These are phyloP conservation scores for Patiria pectinifera DNA, from an alignment of 53 echinoderm and acorn worm species.

Conservation along the genomic window DNA sequence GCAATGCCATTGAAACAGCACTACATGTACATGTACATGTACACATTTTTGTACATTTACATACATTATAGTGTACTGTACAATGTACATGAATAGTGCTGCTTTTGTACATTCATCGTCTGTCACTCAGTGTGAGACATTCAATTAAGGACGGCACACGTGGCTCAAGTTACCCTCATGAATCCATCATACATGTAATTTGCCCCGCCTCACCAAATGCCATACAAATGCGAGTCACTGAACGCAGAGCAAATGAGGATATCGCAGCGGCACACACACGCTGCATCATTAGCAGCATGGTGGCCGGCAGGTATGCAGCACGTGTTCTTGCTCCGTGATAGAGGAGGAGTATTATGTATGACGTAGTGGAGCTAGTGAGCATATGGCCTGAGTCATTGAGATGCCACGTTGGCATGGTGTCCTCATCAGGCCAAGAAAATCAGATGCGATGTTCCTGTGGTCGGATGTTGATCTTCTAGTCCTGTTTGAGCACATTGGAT, in stretches of 20 bases:
- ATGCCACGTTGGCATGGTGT: neutral
- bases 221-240: neutral
- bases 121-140: neutral
- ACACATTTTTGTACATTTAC: neutral
- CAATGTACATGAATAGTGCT: neutral
- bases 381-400: slow-evolving; percentile 19
- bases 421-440: neutral
- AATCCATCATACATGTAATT: neutral
- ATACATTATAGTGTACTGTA: neutral
- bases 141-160: neutral
- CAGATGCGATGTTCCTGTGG: neutral
- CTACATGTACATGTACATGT: slow-evolving; percentile 28
- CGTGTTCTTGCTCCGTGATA: neutral
- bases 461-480: neutral
- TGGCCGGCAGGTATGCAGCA: neutral
- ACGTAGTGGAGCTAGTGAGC: neutral
- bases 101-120: neutral
- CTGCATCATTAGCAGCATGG: neutral
- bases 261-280: neutral
- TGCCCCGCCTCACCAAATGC: neutral
- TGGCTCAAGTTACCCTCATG: neutral
- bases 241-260: neutral
- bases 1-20: too few species aligned
- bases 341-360: neutral
- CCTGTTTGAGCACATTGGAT: too few species aligned